These are phyloP conservation scores for Amyelois transitella DNA, from an alignment of 1,140 invertebrate genomes.

Conservation along the genomic window DNA sequence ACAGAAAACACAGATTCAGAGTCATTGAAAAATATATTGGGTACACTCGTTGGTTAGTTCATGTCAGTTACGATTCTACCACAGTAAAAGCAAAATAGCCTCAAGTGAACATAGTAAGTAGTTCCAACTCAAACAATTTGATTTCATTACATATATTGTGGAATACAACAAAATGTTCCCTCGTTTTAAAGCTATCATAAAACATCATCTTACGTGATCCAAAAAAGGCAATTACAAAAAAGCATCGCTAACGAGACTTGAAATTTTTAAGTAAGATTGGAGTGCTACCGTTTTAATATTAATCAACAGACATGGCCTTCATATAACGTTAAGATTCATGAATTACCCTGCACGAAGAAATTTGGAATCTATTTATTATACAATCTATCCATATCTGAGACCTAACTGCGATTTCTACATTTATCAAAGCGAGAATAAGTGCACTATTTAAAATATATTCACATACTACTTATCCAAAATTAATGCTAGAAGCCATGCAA, in stretches of 20 bases:
- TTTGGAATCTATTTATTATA: slow-evolving; percentile 62
- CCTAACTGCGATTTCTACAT: slow-evolving; percentile 4
- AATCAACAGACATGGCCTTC: slow-evolving; percentile 2
- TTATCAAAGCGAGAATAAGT: slow-evolving; percentile 38
- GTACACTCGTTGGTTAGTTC: background rate
- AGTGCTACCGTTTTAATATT: background rate
- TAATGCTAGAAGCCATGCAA: background rate
- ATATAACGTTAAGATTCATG: slow-evolving; percentile 24
- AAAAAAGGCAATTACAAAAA: background rate
- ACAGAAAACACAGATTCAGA: background rate
- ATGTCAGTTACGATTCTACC: background rate
- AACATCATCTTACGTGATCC: background rate
- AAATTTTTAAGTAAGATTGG: background rate
- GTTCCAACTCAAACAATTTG: background rate
- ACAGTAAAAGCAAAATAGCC: background rate
- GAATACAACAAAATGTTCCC: background rate
- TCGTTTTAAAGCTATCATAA: background rate
- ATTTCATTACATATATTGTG: background rate
- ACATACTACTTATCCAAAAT: slow-evolving; percentile 5
- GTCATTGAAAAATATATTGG: background rate
- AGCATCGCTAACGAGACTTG: background rate
- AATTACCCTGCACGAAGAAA: slow-evolving; percentile 70
- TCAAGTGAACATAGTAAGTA: background rate
- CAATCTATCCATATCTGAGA: slow-evolving; percentile 31
- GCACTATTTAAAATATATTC: slow-evolving; percentile 16